Base-by-base conservation (phyloP, 1,140 invertebrate genomes). In the Cecropterus lyciades region DNA sequence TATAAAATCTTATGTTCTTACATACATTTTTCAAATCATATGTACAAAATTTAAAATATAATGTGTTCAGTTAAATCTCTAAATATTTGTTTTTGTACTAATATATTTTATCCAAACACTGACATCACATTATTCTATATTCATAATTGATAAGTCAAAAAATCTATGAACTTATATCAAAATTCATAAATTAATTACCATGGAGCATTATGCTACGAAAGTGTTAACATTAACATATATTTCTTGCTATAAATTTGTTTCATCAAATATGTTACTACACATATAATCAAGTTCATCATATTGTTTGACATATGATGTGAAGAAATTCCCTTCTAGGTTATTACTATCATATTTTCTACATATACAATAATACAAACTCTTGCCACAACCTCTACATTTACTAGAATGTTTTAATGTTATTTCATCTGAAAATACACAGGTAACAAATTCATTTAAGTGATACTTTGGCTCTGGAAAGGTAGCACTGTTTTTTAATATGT, bases 401-500 rank as follows among this genome's bases (percentile, higher is more conserved):
- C 43, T 79, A 8, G 66, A 71, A 75, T 91, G 86, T 70, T 85
- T 89, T 5, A 70, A 49, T 49, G 81, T 85, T 42, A 91, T 84
- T 71, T 84, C 74, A 59, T 89, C 78, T 65, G 80, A 65, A 82
- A 82, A 91, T 33, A 82, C 40, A 77, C 89, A 91, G 13, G 52
- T 43, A 37, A 89, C 30, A 82, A 85, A 89, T 27, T 90, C 75
- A 62, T 72, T 80, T 57, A 85, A 60, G 59, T 57, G 24, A 70
- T 68, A 69, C 49, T 89, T 77, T 71, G 76, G 82, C 37, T 85
- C 69, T 77, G 85, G 86, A 57, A 62, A 51, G 27, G 83, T 67
- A 72, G 92, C 53, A 53, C 92, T 90, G 72, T 56, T 81, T 15
- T 94, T 84, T 16, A 84, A 82, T 63, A 94, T 94, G 84, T 94